A percentile compares a stretch with the other conserved stretches of the same genome.
These are phyloP conservation scores for Neoitamus cyanurus DNA, from an alignment of 2,888 invertebrate genomes.

Conservation along the genomic window DNA sequence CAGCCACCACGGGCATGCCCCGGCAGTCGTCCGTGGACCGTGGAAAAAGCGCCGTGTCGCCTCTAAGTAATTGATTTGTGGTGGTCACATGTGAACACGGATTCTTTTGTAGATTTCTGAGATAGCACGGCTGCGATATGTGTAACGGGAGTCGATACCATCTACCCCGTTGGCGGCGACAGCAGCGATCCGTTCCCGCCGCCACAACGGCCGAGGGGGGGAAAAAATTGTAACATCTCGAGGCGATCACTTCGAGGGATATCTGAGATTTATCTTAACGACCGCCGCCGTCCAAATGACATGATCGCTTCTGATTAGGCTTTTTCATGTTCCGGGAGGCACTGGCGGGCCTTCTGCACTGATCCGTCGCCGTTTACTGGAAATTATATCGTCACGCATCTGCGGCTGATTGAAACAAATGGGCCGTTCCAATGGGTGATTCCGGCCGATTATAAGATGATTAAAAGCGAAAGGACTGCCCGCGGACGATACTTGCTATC, in stretches of 20 bases:
- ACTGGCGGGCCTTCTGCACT: background rate
- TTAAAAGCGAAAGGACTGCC: conserved; percentile 22
- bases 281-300: conserved; percentile 8
- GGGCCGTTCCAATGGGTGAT: conserved; percentile 14
- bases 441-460: conserved; percentile 2
- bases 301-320: conserved; percentile 19
- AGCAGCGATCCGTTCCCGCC: background rate
- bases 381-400: conserved; percentile 38
- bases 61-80: conserved; percentile 20
- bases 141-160: conserved; percentile 25
- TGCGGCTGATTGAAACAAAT: conserved; percentile 28
- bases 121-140: background rate
- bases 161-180: background rate
- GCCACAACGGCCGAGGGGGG: background rate
- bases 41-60: background rate
- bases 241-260: conserved; percentile 12
- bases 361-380: background rate
- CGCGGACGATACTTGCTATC: background rate
- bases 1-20: background rate
- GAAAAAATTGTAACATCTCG: conserved; percentile 4
- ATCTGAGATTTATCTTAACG: conserved; percentile 34
- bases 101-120: conserved; percentile 21
- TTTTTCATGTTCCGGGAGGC: conserved; percentile 27
- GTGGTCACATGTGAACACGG: conserved; percentile 37
- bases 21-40: background rate